Conservation (phyloP, 2,888 invertebrate species). For the Drosophila percnosoma region DNA sequence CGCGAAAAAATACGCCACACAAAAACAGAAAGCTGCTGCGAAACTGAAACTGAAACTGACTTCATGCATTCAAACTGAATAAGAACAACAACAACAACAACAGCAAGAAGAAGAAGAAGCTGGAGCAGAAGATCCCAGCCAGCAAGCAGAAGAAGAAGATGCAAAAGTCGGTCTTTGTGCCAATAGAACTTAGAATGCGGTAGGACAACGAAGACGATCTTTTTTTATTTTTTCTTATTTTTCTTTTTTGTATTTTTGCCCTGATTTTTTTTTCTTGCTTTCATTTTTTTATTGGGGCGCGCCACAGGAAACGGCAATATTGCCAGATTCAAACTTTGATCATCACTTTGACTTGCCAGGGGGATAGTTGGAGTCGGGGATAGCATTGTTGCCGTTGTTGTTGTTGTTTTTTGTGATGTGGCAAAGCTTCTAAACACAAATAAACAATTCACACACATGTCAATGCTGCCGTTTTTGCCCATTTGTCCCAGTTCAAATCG, state of each 20-base stretch:
- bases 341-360: slow-evolving; percentile 14
- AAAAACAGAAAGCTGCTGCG: slow-evolving; percentile 10
- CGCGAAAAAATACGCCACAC: slow-evolving; percentile 33
- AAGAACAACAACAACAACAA: neutral
- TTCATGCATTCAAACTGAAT: slow-evolving; percentile 40
- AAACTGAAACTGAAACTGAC: slow-evolving; percentile 3
- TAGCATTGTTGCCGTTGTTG: neutral
- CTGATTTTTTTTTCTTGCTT: slow-evolving; percentile 37
- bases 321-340: slow-evolving; percentile 36
- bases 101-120: neutral
- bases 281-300: slow-evolving; percentile 28
- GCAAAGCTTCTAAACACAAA: slow-evolving; percentile 58
- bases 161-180: slow-evolving; percentile 82
- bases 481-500: slow-evolving; percentile 16
- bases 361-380: neutral
- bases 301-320: slow-evolving; percentile 59
- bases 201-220: slow-evolving; percentile 51
- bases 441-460: slow-evolving; percentile 48
- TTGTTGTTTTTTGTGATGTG: neutral
- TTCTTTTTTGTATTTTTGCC: slow-evolving; percentile 23
- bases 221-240: neutral
- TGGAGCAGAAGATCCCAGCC: neutral
- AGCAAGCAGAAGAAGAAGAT: slow-evolving; percentile 48
- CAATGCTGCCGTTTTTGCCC: slow-evolving; percentile 14
- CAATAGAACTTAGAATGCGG: slow-evolving; percentile 82